phyloP scores from a whole-genome alignment of 2,113 vertebrate species.

The Corythornis madagascariensis region DNA sequence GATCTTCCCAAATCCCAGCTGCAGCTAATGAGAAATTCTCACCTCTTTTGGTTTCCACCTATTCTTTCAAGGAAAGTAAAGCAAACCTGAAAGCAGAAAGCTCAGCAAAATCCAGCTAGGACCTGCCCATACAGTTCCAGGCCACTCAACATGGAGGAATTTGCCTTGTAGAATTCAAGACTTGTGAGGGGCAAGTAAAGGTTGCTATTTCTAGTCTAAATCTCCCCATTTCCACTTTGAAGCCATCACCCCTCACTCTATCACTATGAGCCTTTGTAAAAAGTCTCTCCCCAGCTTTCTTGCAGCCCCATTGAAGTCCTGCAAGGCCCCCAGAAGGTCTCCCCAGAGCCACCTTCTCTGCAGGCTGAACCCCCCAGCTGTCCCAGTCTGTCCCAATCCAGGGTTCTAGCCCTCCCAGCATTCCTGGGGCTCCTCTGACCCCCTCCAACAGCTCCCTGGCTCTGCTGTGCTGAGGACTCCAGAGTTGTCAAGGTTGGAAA shows the following conservation, averaged over 20 bases:
- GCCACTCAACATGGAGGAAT: neutral
- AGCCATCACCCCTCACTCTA: neutral
- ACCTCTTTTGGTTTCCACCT: neutral
- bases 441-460: neutral
- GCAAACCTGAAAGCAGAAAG: slow-evolving; percentile 4
- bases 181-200: neutral
- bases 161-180: neutral
- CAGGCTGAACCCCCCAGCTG: neutral
- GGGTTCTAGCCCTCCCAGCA: neutral
- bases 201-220: neutral
- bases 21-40: neutral
- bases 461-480: neutral
- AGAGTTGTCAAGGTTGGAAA: neutral
- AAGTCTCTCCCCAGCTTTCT: neutral
- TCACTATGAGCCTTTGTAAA: neutral
- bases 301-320: neutral
- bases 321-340: neutral
- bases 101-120: slow-evolving; percentile 18
- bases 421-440: neutral
- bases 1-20: neutral
- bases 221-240: neutral
- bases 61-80: slow-evolving; percentile 22
- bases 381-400: neutral
- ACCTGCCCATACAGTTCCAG: slow-evolving; percentile 18
- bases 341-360: neutral